Conservation (phyloP, 2,113 vertebrate genomes). For the Ranitomeya imitator region DNA sequence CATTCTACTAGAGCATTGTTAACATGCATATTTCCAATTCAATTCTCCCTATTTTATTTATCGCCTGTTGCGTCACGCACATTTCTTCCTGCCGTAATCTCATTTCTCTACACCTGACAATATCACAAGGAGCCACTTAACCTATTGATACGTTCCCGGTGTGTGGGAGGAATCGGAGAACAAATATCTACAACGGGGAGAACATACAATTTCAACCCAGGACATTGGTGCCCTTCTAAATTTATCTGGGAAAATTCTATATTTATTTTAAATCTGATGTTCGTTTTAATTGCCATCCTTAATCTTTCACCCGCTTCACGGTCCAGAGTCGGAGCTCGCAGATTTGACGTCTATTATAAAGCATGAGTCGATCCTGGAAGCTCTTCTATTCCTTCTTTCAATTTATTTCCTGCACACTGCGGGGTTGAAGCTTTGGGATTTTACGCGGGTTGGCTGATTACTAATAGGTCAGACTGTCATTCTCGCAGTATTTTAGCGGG, state of each 20-base stretch:
- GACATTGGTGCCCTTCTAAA: not conserved
- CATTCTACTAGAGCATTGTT: no score
- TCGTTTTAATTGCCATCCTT: not conserved
- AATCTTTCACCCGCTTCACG: not conserved
- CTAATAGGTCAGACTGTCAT: constrained; percentile 31
- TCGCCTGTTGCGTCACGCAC: no score
- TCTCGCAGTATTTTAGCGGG: constrained; percentile 8
- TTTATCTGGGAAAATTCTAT: not conserved
- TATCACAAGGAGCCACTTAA: not conserved
- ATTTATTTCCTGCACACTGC: not conserved
- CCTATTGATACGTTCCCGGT: not conserved
- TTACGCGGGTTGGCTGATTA: not conserved
- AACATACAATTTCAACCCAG: not conserved
- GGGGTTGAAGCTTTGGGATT: constrained; percentile 9
- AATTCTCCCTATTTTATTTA: no score
- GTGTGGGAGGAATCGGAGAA: not conserved
- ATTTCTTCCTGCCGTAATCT: no score
- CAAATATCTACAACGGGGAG: not conserved
- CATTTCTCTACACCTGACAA: not conserved
- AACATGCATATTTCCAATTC: no score
- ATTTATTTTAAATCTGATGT: no score
- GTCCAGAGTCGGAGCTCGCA: not conserved
- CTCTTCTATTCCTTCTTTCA: not conserved
- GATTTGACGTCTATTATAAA: not conserved
- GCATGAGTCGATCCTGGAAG: not conserved